phyloP scores from a whole-genome alignment of 2,888 invertebrate genomes.

The Monoplex corrugatus region DNA sequence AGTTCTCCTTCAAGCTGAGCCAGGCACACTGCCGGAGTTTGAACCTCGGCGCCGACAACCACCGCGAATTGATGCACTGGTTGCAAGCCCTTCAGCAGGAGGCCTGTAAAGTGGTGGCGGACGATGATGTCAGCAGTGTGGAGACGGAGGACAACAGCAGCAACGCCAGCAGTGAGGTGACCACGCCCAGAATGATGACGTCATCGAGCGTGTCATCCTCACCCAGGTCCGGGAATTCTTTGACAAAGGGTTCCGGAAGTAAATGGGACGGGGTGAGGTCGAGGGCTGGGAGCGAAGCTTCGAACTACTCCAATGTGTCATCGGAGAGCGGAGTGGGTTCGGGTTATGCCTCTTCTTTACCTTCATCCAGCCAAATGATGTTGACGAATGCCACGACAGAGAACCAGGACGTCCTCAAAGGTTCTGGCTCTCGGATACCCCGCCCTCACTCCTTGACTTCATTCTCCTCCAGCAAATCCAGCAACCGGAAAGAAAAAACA shows the following conservation, averaged over 20 bases:
- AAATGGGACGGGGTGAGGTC: too few species aligned
- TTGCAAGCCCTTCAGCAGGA: slow-evolving; percentile 71
- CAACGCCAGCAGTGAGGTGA: slow-evolving; percentile 16
- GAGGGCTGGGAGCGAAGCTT: too few species aligned
- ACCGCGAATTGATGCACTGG: slow-evolving; percentile 70
- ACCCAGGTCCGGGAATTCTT: too few species aligned
- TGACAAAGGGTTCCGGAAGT: too few species aligned
- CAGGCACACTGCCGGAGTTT: slow-evolving; percentile 68
- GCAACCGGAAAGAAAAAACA: not conserved
- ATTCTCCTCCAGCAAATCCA: not conserved
- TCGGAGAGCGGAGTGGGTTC: too few species aligned
- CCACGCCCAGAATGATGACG: not conserved
- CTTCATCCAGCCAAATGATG: slow-evolving; percentile 1
- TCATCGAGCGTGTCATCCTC: not conserved
- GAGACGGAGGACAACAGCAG: slow-evolving; percentile 38
- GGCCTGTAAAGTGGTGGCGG: slow-evolving; percentile 62
- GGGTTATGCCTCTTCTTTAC: too few species aligned
- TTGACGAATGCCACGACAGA: not conserved
- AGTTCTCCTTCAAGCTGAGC: slow-evolving; percentile 70
- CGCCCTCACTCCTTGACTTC: not conserved
- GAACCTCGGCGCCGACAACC: slow-evolving; percentile 66
- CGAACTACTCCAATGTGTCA: too few species aligned
- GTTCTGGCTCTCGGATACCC: not conserved
- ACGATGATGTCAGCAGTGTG: slow-evolving; percentile 32
- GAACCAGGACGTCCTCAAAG: not conserved